Base-by-base conservation (phyloP, 2,113 vertebrate genomes). In the Sapajus apella region DNA sequence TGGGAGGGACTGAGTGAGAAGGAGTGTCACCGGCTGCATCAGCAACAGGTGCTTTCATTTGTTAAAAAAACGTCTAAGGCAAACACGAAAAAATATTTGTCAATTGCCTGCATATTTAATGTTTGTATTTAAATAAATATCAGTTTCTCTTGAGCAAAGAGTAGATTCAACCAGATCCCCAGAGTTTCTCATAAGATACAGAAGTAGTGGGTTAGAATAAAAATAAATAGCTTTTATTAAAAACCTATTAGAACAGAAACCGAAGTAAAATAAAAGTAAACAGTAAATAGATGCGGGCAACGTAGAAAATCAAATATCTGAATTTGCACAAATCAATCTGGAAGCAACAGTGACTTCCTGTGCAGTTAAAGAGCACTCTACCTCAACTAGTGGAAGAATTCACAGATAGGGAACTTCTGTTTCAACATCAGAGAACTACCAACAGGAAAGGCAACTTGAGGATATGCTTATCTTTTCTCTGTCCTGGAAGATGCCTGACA, bases 11-110 rank as follows among this genome's bases (percentile, higher is more conserved):
- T 12, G 37, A 3, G 8, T 6, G n/a, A 6, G 37, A 25, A 72
- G 13, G 2, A 20, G 1, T 20, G 8, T 5, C 18, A 47, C 21
- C 35, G 52, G 18, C 43, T 21, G 1, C 3, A 13, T 6, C 8
- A 8, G 47, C 37, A 30, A 81, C 1, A 50, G 35, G 3, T 1
- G 30, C 30, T 11, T 45, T 25, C 25, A 20, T 30, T 61, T 47
- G 25, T 4, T 40, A 18, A 4, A 52, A 43, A 88, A 83, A 40
- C 2, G 43, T 37, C 66, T 75, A 23, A 58, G 20, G 75, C 5
- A 14, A 87, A 37, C 13, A 45, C 16, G 17, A 40, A 80, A 66
- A 86, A 52, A 55, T 14, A 68, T 21, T 37, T 37, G 16, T 70
- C 66, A 43, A 52, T n/a, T 66, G 61, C 37, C 18, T 47, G 9